Evolutionary conservation across 2,113 vertebrate genomes (phyloP).

Genomic region (Oreochromis tanganicae): DNA sequence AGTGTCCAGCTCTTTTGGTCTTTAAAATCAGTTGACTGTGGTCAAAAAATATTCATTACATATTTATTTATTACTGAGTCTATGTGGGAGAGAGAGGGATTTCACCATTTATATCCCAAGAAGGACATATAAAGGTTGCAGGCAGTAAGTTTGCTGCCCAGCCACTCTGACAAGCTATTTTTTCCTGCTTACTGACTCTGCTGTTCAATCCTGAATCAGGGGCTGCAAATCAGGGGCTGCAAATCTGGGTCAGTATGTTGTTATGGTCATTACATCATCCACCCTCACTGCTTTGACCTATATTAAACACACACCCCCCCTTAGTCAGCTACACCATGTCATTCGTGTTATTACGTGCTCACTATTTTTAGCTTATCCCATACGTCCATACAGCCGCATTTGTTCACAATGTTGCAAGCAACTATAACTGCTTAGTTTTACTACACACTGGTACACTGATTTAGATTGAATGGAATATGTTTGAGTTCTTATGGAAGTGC

Average conservation of each 20-base stretch:
- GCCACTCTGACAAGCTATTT: neutral
- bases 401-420: neutral
- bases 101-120: neutral
- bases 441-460: neutral
- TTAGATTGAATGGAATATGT: neutral
- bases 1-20: neutral
- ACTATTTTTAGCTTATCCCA: neutral
- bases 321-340: neutral
- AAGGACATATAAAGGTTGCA: neutral
- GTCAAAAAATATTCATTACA: neutral
- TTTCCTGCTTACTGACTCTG: neutral
- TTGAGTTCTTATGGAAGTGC: neutral
- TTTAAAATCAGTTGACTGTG: neutral
- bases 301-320: neutral
- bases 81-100: fast-evolving
- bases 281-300: slow-evolving; percentile 62
- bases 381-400: neutral
- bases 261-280: slow-evolving; percentile 66
- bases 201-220: neutral
- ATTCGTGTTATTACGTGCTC: neutral
- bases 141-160: neutral
- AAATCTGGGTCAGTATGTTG: slow-evolving; percentile 84
- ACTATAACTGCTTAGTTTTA: neutral
- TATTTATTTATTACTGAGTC: neutral
- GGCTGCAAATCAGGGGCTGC: slow-evolving; percentile 45